phyloP scores from a whole-genome alignment of 92 coral and sea anemone species.

The Zoanthus solanderi region DNA sequence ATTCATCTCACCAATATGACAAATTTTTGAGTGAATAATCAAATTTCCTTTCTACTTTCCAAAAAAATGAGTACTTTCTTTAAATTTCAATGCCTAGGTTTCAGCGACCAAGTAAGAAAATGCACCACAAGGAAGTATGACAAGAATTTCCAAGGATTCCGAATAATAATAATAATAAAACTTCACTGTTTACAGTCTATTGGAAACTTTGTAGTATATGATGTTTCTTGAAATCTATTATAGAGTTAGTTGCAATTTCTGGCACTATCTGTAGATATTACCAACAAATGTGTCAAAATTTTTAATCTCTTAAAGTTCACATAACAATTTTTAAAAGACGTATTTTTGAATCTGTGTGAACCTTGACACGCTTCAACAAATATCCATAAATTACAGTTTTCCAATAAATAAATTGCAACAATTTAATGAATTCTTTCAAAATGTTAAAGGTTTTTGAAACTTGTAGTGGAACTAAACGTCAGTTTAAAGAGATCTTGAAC shows the following conservation, averaged over 20 bases:
- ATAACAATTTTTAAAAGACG: not conserved
- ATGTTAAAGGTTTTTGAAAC: not conserved
- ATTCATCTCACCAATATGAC: too few species aligned
- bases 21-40: too few species aligned
- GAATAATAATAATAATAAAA: not conserved
- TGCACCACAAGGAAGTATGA: not conserved
- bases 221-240: too few species aligned
- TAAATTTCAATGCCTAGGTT: not conserved
- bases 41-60: too few species aligned
- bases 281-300: too few species aligned
- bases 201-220: too few species aligned
- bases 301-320: not conserved
- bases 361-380: not conserved
- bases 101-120: not conserved
- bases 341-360: not conserved
- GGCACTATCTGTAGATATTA: too few species aligned
- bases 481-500: not conserved
- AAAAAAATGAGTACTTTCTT: too few species aligned
- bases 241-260: too few species aligned
- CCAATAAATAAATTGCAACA: not conserved
- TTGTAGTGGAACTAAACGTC: not conserved
- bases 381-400: constrained; percentile 33
- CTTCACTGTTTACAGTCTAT: not conserved
- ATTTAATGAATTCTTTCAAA: not conserved
- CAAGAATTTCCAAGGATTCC: not conserved